Evolutionary conservation across 2,888 invertebrate species (phyloP).

Genomic region (Microplitis manilae): DNA sequence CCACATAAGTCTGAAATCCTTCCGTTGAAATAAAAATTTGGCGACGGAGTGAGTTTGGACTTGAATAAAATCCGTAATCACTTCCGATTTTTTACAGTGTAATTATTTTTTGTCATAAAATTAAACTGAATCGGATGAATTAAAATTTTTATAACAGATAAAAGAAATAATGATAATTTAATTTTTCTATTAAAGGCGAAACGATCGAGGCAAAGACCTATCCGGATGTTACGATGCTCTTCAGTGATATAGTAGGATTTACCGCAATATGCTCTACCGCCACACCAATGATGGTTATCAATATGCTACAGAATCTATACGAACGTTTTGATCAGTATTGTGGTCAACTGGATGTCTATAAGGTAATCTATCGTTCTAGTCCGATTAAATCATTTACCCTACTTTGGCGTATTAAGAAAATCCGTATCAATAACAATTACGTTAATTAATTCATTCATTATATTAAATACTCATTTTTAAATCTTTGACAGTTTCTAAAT

Average conservation of each 20-base stretch:
- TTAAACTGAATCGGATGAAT: not conserved
- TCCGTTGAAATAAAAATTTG: too few species aligned
- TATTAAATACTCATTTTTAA: too few species aligned
- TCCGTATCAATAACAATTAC: not conserved
- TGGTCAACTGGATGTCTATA: constrained; percentile 94
- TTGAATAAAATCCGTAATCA: too few species aligned
- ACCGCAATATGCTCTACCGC: constrained; percentile 96
- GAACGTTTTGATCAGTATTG: constrained; percentile 94
- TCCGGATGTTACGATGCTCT: constrained; percentile 94
- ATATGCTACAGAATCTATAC: constrained; percentile 93
- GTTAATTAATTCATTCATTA: not conserved
- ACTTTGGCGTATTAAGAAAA: not conserved
- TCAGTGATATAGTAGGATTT: constrained; percentile 97
- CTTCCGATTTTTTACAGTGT: not conserved
- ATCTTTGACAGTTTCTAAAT: too few species aligned
- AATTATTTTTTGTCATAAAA: not conserved
- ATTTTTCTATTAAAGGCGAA: constrained; percentile 77
- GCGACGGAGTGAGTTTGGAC: too few species aligned
- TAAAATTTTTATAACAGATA: not conserved
- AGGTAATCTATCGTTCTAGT: constrained; percentile 73
- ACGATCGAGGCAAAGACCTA: constrained; percentile 94
- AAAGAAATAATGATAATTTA: not conserved
- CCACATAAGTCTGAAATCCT: too few species aligned
- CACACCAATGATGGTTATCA: constrained; percentile 96
- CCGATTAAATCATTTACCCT: not conserved